Conservation (phyloP, 2,888 invertebrate genomes). For the Dryobota labecula region DNA sequence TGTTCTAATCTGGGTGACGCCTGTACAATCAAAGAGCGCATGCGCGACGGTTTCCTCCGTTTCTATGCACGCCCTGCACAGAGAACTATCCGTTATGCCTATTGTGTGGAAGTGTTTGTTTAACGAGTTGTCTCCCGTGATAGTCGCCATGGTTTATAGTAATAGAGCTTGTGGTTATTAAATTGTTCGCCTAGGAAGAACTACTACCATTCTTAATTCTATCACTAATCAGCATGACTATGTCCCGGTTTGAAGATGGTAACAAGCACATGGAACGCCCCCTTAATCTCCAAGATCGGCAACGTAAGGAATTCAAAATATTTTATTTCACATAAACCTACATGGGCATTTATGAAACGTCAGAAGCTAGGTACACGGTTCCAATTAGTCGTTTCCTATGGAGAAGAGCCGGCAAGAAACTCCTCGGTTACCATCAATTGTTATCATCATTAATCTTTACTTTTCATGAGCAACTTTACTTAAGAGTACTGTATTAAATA, state of each 20-base stretch:
- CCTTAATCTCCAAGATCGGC: neutral
- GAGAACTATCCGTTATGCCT: too few relatives aligned
- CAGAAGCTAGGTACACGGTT: neutral
- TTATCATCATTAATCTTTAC: too few relatives aligned
- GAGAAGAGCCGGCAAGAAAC: neutral
- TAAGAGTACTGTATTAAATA: too few relatives aligned
- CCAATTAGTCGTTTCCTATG: neutral
- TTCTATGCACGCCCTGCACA: too few relatives aligned
- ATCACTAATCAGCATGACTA: neutral
- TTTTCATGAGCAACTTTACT: too few relatives aligned
- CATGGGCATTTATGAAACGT: neutral
- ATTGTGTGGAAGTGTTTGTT: too few relatives aligned
- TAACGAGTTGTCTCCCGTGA: too few relatives aligned
- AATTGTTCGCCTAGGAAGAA: neutral
- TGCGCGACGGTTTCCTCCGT: too few relatives aligned
- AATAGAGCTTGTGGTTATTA: neutral
- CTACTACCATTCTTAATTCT: neutral
- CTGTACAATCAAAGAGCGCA: too few relatives aligned
- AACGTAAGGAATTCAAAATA: neutral
- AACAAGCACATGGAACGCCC: neutral
- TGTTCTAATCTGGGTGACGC: too few relatives aligned
- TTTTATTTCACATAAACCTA: neutral
- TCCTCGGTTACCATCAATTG: too few relatives aligned
- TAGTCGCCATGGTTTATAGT: too few relatives aligned
- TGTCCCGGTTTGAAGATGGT: neutral